Conservation (phyloP, 2,888 invertebrate genomes). For the Drosophila suboccidentalis region DNA sequence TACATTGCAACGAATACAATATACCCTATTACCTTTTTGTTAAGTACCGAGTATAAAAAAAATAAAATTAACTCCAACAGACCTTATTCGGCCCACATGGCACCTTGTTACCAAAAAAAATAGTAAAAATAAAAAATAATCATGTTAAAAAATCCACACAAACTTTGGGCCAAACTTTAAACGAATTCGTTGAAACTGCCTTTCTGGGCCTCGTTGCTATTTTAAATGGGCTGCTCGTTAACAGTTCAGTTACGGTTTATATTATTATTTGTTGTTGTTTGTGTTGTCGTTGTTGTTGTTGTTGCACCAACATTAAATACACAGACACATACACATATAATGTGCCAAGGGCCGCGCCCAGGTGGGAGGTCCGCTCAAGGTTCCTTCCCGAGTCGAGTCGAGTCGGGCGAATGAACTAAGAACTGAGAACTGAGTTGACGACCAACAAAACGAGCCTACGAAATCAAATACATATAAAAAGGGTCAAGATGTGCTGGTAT, state of each 20-base stretch:
- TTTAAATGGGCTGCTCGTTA: slow-evolving; percentile 63
- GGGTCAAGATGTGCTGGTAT: slow-evolving; percentile 49
- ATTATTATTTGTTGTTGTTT: slow-evolving; percentile 1
- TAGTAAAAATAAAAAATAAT: slow-evolving; percentile 13
- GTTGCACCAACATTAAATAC: slow-evolving; percentile 62
- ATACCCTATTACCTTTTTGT: no score
- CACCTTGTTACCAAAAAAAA: slow-evolving; percentile 5
- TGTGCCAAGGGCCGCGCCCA: slow-evolving; percentile 33
- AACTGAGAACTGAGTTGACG: slow-evolving; percentile 34
- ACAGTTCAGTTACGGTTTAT: slow-evolving; percentile 36
- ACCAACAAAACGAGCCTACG: slow-evolving; percentile 8
- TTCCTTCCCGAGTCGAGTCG: slow-evolving; percentile 27
- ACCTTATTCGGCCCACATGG: slow-evolving; percentile 4
- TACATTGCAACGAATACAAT: no score
- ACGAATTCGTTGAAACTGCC: slow-evolving; percentile 24
- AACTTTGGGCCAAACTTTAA: slow-evolving; percentile 40
- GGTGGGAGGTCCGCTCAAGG: slow-evolving; percentile 33
- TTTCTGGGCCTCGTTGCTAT: slow-evolving; percentile 30
- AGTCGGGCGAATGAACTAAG: slow-evolving; percentile 61
- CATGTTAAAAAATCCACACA: not conserved
- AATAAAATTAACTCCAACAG: no score
- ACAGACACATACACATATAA: slow-evolving; percentile 42
- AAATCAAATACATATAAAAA: slow-evolving; percentile 43
- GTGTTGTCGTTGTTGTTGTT: slow-evolving; percentile 15
- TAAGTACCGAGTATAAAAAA: not conserved